Base-by-base conservation (phyloP, 2,888 invertebrate species). In the Pedicia rivosa region DNA sequence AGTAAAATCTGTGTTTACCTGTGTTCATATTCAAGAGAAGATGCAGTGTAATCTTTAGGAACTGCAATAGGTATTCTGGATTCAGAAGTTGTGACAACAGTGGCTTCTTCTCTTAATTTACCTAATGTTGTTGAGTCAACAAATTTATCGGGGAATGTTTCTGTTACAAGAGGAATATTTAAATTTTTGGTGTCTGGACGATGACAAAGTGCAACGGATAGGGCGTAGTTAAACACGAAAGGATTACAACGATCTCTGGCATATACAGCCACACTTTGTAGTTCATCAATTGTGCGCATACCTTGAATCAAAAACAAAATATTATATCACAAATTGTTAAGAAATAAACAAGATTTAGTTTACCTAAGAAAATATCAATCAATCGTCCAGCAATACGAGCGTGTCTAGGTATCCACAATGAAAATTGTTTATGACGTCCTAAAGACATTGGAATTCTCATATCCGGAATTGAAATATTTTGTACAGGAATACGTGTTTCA, bases 61-160 rank as follows among this genome's bases (percentile, higher is more conserved):
- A 80, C 72, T 36, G 66, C 67, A 22, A 80, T 55, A 76, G 67
- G 6, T 68, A 4, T 74, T 63, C 52, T 25, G 20, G 13, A 20
- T 28, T 37, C 34, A 9, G 26, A 37, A 9, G 22, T 44, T 0
- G 67, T 65, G 2, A 74, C 71, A 3, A 79, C 64, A 25, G 25
- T 25, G 42, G 72, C 65, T 51, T 72, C 71, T 53, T 78, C 76
- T 17, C 74, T 62, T 1, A 75, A 78, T 22, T 64, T 58, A 0
- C 68, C 59, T 55, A 81, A 74, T 12, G 77, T 67, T 37, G 70
- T 68, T 14, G 75, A 68, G 48, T 78, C 78, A 52, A 82, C 60
- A 56, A 76, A 83, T 56, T 78, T 78, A 50, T 78, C 78, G 0
- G 83, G 84, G 56, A 83, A 79, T 1, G 72, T 63, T 54, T 80